Evolutionary conservation across 2,888 invertebrate genomes (phyloP).

Genomic region (Drosophila siamana): DNA sequence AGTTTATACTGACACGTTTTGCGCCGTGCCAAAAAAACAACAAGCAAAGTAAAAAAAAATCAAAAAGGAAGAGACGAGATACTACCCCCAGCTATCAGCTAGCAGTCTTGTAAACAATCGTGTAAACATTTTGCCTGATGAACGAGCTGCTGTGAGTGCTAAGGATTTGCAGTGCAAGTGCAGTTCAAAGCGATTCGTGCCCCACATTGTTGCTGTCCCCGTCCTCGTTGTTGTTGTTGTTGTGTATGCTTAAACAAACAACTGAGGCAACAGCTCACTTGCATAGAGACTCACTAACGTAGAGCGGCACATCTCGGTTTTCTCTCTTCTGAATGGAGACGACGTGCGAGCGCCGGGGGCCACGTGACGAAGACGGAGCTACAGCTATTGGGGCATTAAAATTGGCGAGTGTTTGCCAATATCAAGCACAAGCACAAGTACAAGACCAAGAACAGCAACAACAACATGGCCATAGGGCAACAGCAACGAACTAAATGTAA

Average conservation of each 20-base stretch:
- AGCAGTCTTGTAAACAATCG: slow-evolving; percentile 44
- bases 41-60: not conserved
- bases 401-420: slow-evolving; percentile 51
- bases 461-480: slow-evolving; percentile 67
- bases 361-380: slow-evolving; percentile 38
- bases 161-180: slow-evolving; percentile 37
- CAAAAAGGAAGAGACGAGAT: not conserved
- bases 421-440: slow-evolving; percentile 51
- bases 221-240: not conserved
- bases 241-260: slow-evolving; percentile 28
- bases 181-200: slow-evolving; percentile 48
- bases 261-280: slow-evolving; percentile 1
- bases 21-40: slow-evolving; percentile 21
- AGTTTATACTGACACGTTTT: slow-evolving; percentile 32
- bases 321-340: slow-evolving; percentile 68
- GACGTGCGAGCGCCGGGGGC: slow-evolving; percentile 43
- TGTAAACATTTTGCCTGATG: slow-evolving; percentile 54
- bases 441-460: slow-evolving; percentile 57
- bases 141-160: slow-evolving; percentile 41
- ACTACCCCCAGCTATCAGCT: slow-evolving; percentile 24
- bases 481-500: slow-evolving; percentile 68
- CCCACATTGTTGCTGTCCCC: slow-evolving; percentile 25
- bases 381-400: slow-evolving; percentile 36
- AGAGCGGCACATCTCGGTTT: slow-evolving; percentile 20
- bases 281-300: slow-evolving; percentile 9